Conservation (phyloP, 2,113 vertebrate genomes). For the Galeopterus variegatus region DNA sequence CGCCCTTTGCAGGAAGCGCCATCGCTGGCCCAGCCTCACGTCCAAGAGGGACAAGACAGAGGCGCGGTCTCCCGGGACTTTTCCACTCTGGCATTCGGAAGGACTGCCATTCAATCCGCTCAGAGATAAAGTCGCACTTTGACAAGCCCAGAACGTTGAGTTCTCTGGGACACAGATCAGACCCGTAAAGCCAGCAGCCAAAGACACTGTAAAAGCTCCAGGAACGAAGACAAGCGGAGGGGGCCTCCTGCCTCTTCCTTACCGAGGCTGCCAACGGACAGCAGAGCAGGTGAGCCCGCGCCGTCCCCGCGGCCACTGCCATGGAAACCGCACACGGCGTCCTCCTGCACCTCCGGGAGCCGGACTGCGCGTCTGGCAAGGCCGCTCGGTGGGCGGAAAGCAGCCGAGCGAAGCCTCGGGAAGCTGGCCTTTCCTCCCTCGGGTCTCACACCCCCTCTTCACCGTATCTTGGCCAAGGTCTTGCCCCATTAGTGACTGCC, state of each 20-base stretch:
- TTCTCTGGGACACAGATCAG: slow-evolving; percentile 60
- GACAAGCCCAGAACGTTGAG: slow-evolving; percentile 71
- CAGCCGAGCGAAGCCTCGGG: not conserved
- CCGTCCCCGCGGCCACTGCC: not conserved
- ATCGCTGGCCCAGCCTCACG: slow-evolving; percentile 5
- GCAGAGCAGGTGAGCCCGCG: not conserved
- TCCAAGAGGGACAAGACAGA: not conserved
- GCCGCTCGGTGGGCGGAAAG: not conserved
- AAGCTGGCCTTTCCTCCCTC: not conserved
- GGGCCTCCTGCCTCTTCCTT: not conserved
- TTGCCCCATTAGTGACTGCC: not conserved
- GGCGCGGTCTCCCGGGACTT: not conserved
- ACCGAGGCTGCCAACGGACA: not conserved
- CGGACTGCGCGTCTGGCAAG: not conserved
- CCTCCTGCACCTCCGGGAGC: not conserved
- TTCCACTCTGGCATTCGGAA: slow-evolving; percentile 73
- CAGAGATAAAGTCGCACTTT: slow-evolving; percentile 63
- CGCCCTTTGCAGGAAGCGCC: not conserved
- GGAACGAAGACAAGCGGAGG: slow-evolving; percentile 23
- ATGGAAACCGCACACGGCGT: slow-evolving; percentile 60
- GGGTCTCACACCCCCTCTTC: not conserved
- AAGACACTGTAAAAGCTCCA: slow-evolving; percentile 56
- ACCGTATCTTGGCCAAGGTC: not conserved
- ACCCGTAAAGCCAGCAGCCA: slow-evolving; percentile 28
- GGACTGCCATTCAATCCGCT: slow-evolving; percentile 22